Conservation (phyloP, 2,888 invertebrate species). For the Nomada hirtipes region DNA sequence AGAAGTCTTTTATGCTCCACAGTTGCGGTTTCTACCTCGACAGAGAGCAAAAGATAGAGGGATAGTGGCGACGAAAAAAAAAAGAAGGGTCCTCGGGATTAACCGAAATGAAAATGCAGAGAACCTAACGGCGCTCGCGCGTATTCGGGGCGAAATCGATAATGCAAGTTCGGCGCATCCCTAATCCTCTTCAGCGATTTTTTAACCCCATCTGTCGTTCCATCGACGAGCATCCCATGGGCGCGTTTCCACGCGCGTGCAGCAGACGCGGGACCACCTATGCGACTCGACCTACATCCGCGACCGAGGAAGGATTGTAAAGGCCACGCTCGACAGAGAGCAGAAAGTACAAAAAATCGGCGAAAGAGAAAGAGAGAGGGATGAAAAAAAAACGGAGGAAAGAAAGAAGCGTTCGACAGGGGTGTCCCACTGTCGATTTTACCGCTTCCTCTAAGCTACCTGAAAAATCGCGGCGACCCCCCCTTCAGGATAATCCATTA, state of each 20-base stretch:
- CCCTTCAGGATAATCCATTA: conserved; percentile 83
- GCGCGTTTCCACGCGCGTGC: conserved; percentile 73
- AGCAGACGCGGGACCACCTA: conserved; percentile 65
- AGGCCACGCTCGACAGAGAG: conserved; percentile 29
- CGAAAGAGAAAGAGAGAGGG: conserved; percentile 25
- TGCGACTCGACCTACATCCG: conserved; percentile 76
- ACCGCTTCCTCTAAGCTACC: conserved; percentile 66
- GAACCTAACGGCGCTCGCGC: conserved; percentile 59
- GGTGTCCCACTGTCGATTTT: conserved; percentile 48
- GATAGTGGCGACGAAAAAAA: conserved; percentile 27
- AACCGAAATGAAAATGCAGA: conserved; percentile 80
- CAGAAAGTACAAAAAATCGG: conserved; percentile 39
- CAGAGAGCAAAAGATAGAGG: conserved; percentile 19
- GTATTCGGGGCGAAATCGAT: conserved; percentile 68
- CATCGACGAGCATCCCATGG: conserved; percentile 62
- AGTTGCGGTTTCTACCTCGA: conserved; percentile 45
- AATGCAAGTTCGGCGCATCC: conserved; percentile 79
- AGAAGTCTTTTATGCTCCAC: conserved; percentile 43
- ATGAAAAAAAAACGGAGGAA: conserved; percentile 37
- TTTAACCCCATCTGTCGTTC: conserved; percentile 84
- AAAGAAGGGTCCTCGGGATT: conserved; percentile 73
- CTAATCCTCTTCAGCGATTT: conserved; percentile 84
- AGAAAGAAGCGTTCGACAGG: conserved; percentile 41
- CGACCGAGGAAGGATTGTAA: conserved; percentile 72
- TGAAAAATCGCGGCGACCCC: conserved; percentile 70